Conservation (phyloP, 2,888 invertebrate species). For the Polyommatus iphigenia region DNA sequence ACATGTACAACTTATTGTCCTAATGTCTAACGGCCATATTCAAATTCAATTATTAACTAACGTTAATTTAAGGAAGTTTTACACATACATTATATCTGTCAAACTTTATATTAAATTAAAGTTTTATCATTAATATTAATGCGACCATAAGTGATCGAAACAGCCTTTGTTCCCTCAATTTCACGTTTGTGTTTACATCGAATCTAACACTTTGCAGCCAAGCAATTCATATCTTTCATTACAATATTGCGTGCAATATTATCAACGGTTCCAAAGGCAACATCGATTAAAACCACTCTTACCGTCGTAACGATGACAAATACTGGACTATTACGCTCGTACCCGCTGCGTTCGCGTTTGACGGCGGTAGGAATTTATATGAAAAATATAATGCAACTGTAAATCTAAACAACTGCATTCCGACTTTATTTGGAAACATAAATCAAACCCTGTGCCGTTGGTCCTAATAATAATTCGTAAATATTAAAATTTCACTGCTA, state of each 20-base stretch:
- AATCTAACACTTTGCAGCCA: not conserved
- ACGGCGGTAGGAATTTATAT: constrained; percentile 39
- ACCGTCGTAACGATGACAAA: constrained; percentile 21
- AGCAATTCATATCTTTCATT: constrained; percentile 20
- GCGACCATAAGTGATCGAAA: not conserved
- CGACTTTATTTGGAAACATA: constrained; percentile 34
- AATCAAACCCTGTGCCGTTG: constrained; percentile 32
- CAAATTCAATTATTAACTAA: too few relatives aligned
- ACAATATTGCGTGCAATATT: constrained; percentile 14
- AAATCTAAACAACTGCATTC: constrained; percentile 36
- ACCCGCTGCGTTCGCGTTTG: constrained; percentile 30
- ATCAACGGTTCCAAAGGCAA: constrained; percentile 15
- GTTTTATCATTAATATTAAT: too few relatives aligned
- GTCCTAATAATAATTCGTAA: constrained; percentile 32
- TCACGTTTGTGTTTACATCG: not conserved
- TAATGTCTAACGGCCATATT: too few relatives aligned
- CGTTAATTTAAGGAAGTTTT: too few relatives aligned
- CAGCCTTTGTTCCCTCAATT: not conserved
- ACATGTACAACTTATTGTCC: too few relatives aligned
- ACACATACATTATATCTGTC: too few relatives aligned
- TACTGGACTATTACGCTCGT: not conserved
- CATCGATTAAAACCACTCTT: constrained; percentile 15
- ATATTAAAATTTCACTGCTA: constrained; percentile 18
- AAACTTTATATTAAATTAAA: too few relatives aligned
- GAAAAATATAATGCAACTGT: constrained; percentile 37